Percentiles rank a stretch among this genome's conserved stretches.
phyloP scores from a whole-genome alignment of 2,888 invertebrate genomes.

The Andricus quercusramuli region DNA sequence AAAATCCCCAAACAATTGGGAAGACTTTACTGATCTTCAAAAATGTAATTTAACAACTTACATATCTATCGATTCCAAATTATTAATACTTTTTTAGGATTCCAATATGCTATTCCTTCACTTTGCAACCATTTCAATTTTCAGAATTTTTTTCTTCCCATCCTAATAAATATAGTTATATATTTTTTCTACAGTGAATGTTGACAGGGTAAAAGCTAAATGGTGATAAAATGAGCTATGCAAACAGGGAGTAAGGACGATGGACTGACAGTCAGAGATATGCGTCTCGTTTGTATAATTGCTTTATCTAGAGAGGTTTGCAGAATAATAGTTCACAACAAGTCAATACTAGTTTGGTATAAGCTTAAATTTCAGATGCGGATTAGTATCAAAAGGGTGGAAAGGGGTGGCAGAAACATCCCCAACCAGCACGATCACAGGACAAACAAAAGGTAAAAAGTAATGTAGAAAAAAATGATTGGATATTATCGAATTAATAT shows the following conservation, averaged over 20 bases:
- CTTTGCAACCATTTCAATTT: no score
- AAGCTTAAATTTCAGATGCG: background rate
- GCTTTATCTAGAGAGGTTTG: background rate
- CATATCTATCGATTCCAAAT: no score
- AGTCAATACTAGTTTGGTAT: background rate
- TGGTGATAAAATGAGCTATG: background rate
- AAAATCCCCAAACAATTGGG: no score
- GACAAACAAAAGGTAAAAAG: no score
- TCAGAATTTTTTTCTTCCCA: no score
- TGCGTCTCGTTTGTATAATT: constrained; percentile 7
- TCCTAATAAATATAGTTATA: no score
- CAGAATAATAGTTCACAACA: background rate
- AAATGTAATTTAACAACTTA: no score
- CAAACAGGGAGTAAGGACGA: background rate
- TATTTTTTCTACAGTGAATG: background rate
- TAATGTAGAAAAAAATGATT: no score
- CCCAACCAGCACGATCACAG: background rate
- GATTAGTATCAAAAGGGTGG: background rate
- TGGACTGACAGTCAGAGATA: background rate
- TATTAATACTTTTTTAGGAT: no score
- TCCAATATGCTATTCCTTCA: no score
- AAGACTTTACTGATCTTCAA: no score
- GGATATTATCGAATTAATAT: no score
- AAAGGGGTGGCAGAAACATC: background rate
- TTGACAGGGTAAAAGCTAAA: background rate